A percentile compares a stretch with the other conserved stretches of the same genome.
Evolutionary conservation across 2,888 invertebrate species (phyloP).

Genomic region (Arenicola marina): DNA sequence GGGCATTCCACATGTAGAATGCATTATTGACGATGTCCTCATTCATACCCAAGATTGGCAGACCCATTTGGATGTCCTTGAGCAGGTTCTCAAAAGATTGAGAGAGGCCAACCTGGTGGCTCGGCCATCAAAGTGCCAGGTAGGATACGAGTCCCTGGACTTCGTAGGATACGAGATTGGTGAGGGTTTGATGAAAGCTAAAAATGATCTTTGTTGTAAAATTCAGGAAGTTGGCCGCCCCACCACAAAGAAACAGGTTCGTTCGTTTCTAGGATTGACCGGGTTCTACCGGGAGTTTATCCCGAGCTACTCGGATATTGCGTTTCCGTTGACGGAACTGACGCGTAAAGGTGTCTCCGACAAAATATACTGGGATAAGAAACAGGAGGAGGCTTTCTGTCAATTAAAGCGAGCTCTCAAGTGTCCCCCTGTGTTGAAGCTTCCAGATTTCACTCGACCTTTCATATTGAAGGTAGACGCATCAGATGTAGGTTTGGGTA

Average conservation of each 20-base stretch:
- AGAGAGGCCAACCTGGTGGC: not conserved
- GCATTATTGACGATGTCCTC: not conserved
- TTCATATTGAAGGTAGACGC: constrained; percentile 33
- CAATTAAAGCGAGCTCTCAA: not conserved
- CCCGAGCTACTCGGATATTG: constrained; percentile 28
- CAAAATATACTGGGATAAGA: constrained; percentile 18
- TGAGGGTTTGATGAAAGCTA: not conserved
- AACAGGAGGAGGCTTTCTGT: not conserved
- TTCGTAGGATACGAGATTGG: not conserved
- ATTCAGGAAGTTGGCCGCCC: not conserved
- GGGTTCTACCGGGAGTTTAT: constrained; percentile 15
- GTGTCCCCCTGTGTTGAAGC: constrained; percentile 16
- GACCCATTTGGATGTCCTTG: not conserved
- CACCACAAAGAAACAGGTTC: constrained; percentile 1
- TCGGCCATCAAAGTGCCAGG: not conserved
- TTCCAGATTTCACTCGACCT: constrained; percentile 18
- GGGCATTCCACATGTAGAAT: not conserved
- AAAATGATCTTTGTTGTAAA: not conserved
- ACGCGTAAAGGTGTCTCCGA: constrained; percentile 24
- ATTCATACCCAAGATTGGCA: not conserved
- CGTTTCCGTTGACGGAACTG: constrained; percentile 27
- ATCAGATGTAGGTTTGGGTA: constrained; percentile 27
- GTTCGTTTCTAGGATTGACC: not conserved
- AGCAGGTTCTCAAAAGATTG: not conserved
- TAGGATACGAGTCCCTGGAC: not conserved